A percentile compares a stretch with the other conserved stretches of the same genome.
Conservation (phyloP, 2,888 invertebrate genomes). For the Drosophila mayaguana region DNA sequence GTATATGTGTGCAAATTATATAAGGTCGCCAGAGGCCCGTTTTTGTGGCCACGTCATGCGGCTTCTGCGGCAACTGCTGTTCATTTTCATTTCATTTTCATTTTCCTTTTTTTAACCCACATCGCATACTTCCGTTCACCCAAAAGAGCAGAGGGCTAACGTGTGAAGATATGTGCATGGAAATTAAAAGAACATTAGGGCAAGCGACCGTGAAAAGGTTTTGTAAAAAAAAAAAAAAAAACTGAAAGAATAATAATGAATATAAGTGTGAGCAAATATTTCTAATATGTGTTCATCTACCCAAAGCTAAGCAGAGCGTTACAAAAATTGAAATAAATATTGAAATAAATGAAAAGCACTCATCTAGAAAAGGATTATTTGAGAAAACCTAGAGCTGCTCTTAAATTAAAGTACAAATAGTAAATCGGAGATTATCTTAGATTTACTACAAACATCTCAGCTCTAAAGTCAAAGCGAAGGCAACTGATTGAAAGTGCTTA, state of each 20-base stretch:
- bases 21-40: conserved; percentile 25
- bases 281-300: conserved; percentile 8
- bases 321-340: conserved; percentile 1
- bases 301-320: conserved; percentile 9
- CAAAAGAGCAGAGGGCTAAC: not conserved
- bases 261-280: not conserved
- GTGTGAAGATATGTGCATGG: conserved; percentile 48
- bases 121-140: conserved; percentile 1
- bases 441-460: not conserved
- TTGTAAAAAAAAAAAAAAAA: not conserved
- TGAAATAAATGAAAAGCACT: conserved; percentile 4
- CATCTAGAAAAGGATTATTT: not conserved
- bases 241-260: not conserved
- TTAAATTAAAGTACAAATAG: not conserved
- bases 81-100: conserved; percentile 6
- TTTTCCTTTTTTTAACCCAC: not conserved
- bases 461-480: not conserved
- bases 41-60: conserved; percentile 53
- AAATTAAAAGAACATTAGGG: conserved; percentile 71
- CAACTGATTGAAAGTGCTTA: too few relatives aligned
- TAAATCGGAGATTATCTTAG: not conserved
- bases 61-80: conserved; percentile 29
- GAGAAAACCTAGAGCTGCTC: not conserved
- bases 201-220: conserved; percentile 60
- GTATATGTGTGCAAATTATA: conserved; percentile 24